A percentile compares a stretch with the other conserved stretches of the same genome.
These are phyloP conservation scores for Horisme vitalbata DNA, from an alignment of 2,888 invertebrate genomes.

Conservation along the genomic window DNA sequence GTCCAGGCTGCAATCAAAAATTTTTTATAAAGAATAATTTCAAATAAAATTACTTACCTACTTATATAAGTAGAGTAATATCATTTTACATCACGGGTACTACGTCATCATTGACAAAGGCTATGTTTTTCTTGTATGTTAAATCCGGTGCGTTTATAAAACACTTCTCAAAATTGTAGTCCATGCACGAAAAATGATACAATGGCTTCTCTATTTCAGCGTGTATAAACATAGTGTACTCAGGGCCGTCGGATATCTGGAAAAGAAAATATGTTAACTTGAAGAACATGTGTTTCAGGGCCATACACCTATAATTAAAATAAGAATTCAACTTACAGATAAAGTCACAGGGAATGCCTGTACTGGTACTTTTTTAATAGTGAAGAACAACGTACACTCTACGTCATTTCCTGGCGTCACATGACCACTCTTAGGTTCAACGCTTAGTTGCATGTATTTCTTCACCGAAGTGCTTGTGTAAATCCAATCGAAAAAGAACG, in stretches of 20 bases:
- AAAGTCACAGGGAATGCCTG: constrained; percentile 63
- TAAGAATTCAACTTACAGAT: constrained; percentile 43
- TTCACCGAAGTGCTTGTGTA: constrained; percentile 57
- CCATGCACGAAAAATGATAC: constrained; percentile 84
- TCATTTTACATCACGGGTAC: constrained; percentile 54
- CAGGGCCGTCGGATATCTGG: constrained; percentile 86
- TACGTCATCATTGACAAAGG: constrained; percentile 61
- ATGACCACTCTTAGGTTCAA: constrained; percentile 66
- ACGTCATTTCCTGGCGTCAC: constrained; percentile 58
- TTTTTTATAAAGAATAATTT: background rate
- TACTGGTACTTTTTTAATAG: constrained; percentile 66
- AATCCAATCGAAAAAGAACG: constrained; percentile 70
- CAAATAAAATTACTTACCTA: background rate
- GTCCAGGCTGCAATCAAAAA: constrained; percentile 70
- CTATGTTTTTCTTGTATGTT: constrained; percentile 70
- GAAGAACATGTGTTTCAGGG: background rate
- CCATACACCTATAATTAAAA: background rate
- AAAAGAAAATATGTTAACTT: constrained; percentile 15
- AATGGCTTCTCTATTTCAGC: constrained; percentile 82
- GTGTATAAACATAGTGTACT: constrained; percentile 81
- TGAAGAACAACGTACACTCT: constrained; percentile 62
- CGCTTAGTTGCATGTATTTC: constrained; percentile 61
- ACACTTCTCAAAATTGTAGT: constrained; percentile 86
- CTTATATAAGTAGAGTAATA: background rate
- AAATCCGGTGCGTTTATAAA: constrained; percentile 79